Percentiles rank a stretch among this genome's conserved stretches.
Evolutionary conservation across 1,140 invertebrate species (phyloP).

Genomic region (Parasteatoda tepidariorum): DNA sequence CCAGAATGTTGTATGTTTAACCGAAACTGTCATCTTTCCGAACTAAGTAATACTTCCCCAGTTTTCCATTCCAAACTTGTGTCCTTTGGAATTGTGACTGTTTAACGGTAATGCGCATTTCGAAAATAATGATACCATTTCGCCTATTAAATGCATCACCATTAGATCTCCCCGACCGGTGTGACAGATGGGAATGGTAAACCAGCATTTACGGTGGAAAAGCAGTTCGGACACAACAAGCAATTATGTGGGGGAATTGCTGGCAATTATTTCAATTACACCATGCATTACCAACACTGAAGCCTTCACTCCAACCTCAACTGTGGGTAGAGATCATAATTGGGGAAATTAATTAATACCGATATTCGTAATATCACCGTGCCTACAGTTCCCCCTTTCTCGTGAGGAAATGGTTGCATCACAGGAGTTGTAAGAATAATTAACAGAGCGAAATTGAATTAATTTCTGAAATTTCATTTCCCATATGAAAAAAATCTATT

Average conservation of each 20-base stretch:
- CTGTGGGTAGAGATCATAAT: conserved; percentile 35
- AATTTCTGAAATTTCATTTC: too few species aligned
- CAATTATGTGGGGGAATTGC: conserved; percentile 38
- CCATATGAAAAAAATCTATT: too few species aligned
- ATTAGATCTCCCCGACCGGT: conserved; percentile 9
- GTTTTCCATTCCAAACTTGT: too few species aligned
- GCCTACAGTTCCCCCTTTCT: conserved; percentile 7
- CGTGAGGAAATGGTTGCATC: neutral
- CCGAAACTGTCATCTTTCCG: too few species aligned
- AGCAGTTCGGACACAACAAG: conserved; percentile 32
- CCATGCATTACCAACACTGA: neutral
- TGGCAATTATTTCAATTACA: conserved; percentile 47
- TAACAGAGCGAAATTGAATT: too few species aligned
- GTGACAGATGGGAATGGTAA: conserved; percentile 35
- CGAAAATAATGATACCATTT: conserved; percentile 39
- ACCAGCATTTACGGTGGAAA: neutral
- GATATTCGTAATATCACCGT: conserved; percentile 36
- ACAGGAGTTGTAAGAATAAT: too few species aligned
- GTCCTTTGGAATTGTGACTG: conserved; percentile 3
- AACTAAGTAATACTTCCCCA: too few species aligned
- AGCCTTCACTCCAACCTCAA: neutral
- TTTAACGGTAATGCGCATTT: conserved; percentile 9
- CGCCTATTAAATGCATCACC: conserved; percentile 42
- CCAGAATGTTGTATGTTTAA: too few species aligned
- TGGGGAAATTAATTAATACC: conserved; percentile 43